These are phyloP conservation scores for Trichogramma evanescens DNA, from an alignment of 2,888 invertebrate species.

Conservation along the genomic window DNA sequence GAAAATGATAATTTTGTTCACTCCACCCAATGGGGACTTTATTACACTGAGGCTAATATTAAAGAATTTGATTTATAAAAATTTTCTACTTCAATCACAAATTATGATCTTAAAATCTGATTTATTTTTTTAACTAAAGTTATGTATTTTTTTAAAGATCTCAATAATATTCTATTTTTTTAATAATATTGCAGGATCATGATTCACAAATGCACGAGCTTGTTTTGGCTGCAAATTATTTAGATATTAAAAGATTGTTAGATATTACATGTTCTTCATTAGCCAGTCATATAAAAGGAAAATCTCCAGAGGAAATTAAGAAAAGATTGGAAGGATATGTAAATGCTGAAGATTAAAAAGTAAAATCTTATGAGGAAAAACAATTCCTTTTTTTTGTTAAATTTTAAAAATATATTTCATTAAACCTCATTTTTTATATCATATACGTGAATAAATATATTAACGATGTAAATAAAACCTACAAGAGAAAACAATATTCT, in stretches of 20 bases:
- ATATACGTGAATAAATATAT: no score
- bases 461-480: no score
- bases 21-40: no score
- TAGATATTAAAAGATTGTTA: constrained; percentile 89
- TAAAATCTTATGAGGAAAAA: no score
- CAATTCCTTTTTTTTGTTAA: no score
- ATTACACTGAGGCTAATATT: neutral
- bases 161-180: neutral
- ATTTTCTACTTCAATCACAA: no score
- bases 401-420: no score
- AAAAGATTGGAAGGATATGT: constrained; percentile 51
- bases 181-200: constrained; percentile 59
- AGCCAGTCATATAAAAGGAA: constrained; percentile 98
- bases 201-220: constrained; percentile 94
- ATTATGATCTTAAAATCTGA: no score
- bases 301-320: constrained; percentile 92
- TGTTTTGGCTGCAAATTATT: constrained; percentile 93
- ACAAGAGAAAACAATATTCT: no score
- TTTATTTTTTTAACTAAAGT: neutral
- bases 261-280: constrained; percentile 98
- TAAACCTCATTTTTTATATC: no score
- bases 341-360: no score
- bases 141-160: neutral
- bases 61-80: neutral
- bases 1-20: no score